Conservation (phyloP, 1,140 invertebrate species). For the Hylaeus volcanicus region DNA sequence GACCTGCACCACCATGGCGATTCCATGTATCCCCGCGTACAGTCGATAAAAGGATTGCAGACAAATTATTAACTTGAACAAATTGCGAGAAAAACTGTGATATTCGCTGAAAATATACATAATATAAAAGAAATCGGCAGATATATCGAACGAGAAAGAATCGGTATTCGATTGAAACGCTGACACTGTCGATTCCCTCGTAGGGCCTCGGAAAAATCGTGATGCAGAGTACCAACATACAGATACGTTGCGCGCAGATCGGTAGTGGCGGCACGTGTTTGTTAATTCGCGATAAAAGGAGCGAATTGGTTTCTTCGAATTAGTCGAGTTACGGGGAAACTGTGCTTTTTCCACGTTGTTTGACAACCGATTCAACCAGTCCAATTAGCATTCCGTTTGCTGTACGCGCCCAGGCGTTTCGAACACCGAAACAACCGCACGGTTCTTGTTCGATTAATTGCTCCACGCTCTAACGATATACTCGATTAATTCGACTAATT, state of each 20-base stretch:
- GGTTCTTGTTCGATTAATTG: constrained; percentile 3
- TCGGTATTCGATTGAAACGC: too few relatives aligned
- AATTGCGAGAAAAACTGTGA: too few relatives aligned
- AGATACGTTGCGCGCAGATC: constrained; percentile 2
- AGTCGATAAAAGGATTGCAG: neutral
- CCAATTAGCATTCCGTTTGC: neutral
- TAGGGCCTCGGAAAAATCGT: too few relatives aligned
- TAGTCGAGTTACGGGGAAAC: constrained; percentile 10
- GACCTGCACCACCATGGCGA: neutral
- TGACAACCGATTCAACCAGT: neutral
- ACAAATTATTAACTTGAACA: too few relatives aligned
- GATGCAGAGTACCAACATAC: too few relatives aligned
- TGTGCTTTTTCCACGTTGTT: neutral
- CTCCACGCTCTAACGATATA: neutral
- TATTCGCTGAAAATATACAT: too few relatives aligned
- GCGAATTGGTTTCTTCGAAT: neutral
- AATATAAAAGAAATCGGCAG: too few relatives aligned
- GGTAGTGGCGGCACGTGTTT: neutral
- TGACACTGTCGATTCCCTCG: too few relatives aligned
- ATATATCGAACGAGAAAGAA: too few relatives aligned
- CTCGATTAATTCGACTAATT: constrained; percentile 7
- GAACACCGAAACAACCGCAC: neutral
- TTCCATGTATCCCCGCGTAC: constrained; percentile 1
- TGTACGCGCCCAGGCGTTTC: neutral
- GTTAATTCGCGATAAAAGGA: constrained; percentile 11